Conservation (phyloP, 2,797 vertebrate genomes). For the Percopsis omiscomaycus region DNA sequence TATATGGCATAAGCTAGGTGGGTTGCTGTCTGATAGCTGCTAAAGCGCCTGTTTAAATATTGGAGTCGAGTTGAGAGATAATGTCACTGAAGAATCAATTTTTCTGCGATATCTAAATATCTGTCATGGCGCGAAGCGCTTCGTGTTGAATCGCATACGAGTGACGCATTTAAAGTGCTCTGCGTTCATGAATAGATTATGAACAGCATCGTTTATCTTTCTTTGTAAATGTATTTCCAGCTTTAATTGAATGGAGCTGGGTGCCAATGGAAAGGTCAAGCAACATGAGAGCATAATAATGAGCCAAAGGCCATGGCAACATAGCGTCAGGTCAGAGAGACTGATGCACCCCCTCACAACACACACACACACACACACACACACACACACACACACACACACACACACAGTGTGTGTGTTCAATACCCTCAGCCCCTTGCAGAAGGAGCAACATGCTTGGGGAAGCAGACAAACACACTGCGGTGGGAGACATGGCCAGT, state of each 20-base stretch:
- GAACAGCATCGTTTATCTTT: slow-evolving; percentile 42
- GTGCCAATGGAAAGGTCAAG: slow-evolving; percentile 69
- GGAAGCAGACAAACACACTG: background rate
- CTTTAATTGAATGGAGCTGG: slow-evolving; percentile 66
- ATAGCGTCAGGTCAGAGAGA: slow-evolving; percentile 62
- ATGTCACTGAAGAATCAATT: slow-evolving; percentile 45
- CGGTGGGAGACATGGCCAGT: slow-evolving; percentile 38
- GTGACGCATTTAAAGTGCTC: slow-evolving; percentile 32
- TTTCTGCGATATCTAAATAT: slow-evolving; percentile 48
- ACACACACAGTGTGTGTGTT: background rate
- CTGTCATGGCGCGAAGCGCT: slow-evolving; percentile 34
- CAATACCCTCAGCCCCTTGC: background rate
- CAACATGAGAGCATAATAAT: slow-evolving; percentile 77
- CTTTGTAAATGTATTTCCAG: slow-evolving; percentile 19
- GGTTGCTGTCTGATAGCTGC: slow-evolving; percentile 56
- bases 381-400: slow-evolving; percentile 5
- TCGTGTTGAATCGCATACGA: slow-evolving; percentile 31
- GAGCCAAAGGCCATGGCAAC: slow-evolving; percentile 59
- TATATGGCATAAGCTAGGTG: slow-evolving; percentile 48
- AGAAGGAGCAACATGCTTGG: background rate
- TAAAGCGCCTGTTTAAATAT: slow-evolving; percentile 66
- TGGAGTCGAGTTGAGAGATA: slow-evolving; percentile 38
- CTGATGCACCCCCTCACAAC: slow-evolving; percentile 12
- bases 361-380: slow-evolving; percentile 3
- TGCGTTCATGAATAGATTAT: slow-evolving; percentile 4